A percentile compares a stretch with the other conserved stretches of the same genome.
Conservation (phyloP, 64 coral and sea anemone species). For the Catalaphyllia jardinei region DNA sequence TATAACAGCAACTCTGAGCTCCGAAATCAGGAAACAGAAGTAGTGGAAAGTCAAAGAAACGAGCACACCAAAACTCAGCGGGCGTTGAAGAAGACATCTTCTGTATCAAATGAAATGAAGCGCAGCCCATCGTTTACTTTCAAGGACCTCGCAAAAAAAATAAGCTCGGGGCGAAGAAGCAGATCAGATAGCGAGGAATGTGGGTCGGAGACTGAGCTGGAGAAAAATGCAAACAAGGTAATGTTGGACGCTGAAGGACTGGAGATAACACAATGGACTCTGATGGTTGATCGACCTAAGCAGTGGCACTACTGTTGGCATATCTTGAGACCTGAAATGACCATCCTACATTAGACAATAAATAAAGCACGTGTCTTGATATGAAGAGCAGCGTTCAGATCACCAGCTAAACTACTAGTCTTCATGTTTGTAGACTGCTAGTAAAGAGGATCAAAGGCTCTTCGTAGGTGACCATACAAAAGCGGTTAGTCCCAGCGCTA, state of each 20-base stretch:
- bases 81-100: background rate
- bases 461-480: no score
- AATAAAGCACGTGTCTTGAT: background rate
- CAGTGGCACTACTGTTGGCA: slow-evolving; percentile 76
- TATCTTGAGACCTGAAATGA: slow-evolving; percentile 65
- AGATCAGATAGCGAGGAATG: background rate
- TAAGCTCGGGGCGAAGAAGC: background rate
- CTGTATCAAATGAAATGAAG: background rate
- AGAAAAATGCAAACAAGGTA: slow-evolving; percentile 14
- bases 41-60: background rate
- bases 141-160: slow-evolving; percentile 6
- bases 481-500: no score
- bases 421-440: no score
- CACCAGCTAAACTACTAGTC: no score
- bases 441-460: no score
- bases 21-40: background rate
- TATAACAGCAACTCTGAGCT: background rate
- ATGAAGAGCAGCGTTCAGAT: background rate
- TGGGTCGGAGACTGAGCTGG: background rate
- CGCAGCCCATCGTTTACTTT: slow-evolving; percentile 5
- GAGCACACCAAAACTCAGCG: background rate
- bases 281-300: slow-evolving; percentile 51
- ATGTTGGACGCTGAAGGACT: slow-evolving; percentile 58
- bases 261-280: slow-evolving; percentile 65
- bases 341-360: slow-evolving; percentile 6